A percentile compares a stretch with the other conserved stretches of the same genome.
Conservation (phyloP, 1,140 invertebrate species). For the Hypothenemus hampei region DNA sequence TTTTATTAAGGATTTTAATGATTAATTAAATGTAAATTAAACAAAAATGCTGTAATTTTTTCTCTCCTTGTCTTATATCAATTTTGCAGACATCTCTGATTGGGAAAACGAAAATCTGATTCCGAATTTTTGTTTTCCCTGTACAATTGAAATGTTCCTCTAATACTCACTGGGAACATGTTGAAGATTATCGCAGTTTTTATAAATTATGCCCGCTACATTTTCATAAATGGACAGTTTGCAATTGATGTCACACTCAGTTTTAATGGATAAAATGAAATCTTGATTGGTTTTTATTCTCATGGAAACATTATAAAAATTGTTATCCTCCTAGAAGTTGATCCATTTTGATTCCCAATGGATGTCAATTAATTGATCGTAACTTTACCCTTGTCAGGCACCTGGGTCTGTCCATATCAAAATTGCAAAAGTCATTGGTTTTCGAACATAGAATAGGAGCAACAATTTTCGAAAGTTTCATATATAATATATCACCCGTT, state of each 20-base stretch:
- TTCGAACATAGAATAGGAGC: conserved; percentile 29
- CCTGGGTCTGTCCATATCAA: conserved; percentile 31
- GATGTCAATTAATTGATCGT: background rate
- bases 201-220: conserved; percentile 34
- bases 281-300: conserved; percentile 32
- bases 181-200: conserved; percentile 36
- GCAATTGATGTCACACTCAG: conserved; percentile 38
- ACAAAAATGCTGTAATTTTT: background rate
- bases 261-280: conserved; percentile 30
- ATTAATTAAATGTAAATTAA: conserved; percentile 1
- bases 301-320: conserved; percentile 29
- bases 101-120: too few relatives aligned
- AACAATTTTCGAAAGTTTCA: conserved; percentile 33
- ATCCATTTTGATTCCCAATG: background rate
- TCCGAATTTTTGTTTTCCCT: too few relatives aligned
- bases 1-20: too few relatives aligned
- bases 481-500: conserved; percentile 29
- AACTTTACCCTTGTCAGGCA: conserved; percentile 31
- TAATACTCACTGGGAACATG: too few relatives aligned
- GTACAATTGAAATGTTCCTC: too few relatives aligned
- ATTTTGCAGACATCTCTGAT: too few relatives aligned
- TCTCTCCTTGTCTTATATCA: background rate
- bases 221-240: conserved; percentile 36
- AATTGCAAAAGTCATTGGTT: conserved; percentile 27
- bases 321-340: conserved; percentile 28